These are phyloP conservation scores for Holacanthus passer DNA, from an alignment of 2,113 vertebrate genomes.

Conservation along the genomic window DNA sequence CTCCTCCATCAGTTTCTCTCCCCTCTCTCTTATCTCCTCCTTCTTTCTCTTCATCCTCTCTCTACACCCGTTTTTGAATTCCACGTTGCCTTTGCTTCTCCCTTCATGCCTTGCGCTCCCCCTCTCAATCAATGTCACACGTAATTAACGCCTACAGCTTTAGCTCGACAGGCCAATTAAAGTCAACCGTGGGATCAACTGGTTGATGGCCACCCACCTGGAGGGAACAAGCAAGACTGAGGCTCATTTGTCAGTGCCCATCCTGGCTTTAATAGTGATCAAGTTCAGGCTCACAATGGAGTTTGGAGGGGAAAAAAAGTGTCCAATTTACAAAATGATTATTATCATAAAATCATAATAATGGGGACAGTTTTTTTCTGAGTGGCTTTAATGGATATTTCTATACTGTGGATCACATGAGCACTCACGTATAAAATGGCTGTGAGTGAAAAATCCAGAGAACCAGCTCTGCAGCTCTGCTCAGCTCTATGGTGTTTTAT, in stretches of 20 bases:
- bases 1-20: background rate
- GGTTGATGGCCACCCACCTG: conserved; percentile 41
- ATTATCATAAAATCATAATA: background rate
- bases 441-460: background rate
- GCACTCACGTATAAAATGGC: too few relatives aligned
- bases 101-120: background rate
- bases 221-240: conserved; percentile 4
- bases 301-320: background rate
- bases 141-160: conserved; percentile 66
- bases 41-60: background rate
- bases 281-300: background rate
- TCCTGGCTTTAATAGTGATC: conserved; percentile 1
- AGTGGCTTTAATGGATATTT: background rate
- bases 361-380: background rate
- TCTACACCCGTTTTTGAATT: background rate
- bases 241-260: conserved; percentile 30
- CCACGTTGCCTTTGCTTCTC: conserved; percentile 12
- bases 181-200: conserved; percentile 39
- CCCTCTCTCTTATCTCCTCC: background rate
- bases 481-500: background rate
- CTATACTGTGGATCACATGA: background rate
- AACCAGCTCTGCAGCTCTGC: background rate
- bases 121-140: conserved; percentile 56
- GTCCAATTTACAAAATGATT: background rate
- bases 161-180: conserved; percentile 48